Conservation (phyloP, 2,797 vertebrate genomes). For the Enteromius anoplus region DNA sequence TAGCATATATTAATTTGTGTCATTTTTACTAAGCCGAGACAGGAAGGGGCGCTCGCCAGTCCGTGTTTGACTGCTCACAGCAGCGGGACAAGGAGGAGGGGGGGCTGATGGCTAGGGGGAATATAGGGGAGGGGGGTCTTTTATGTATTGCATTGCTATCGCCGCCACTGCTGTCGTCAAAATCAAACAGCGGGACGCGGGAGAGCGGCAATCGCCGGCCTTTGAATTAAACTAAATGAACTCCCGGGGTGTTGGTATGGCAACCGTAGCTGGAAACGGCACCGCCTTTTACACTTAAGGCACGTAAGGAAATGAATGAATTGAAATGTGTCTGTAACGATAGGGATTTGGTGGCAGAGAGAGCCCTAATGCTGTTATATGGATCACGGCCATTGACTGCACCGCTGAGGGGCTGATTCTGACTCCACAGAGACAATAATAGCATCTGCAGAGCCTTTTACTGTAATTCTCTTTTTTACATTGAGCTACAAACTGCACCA, state of each 20-base stretch:
- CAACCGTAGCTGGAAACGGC: slow-evolving; percentile 81
- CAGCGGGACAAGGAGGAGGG: slow-evolving; percentile 61
- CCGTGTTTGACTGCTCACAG: slow-evolving; percentile 88
- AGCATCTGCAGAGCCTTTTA: slow-evolving; percentile 61
- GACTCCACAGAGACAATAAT: slow-evolving; percentile 54
- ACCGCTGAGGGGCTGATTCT: slow-evolving; percentile 28
- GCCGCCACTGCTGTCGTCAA: slow-evolving; percentile 69
- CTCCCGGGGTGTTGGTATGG: slow-evolving; percentile 94
- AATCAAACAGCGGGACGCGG: slow-evolving; percentile 76
- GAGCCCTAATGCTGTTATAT: slow-evolving; percentile 46
- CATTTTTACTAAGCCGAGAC: slow-evolving; percentile 98
- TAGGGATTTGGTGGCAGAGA: slow-evolving; percentile 37
- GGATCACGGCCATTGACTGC: slow-evolving; percentile 42
- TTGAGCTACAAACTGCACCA: slow-evolving; percentile 75
- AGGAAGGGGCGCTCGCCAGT: slow-evolving; percentile 88
- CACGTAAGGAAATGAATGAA: slow-evolving; percentile 49
- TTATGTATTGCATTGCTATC: slow-evolving; percentile 68
- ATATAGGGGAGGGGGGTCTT: slow-evolving; percentile 61
- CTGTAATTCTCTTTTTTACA: slow-evolving; percentile 66
- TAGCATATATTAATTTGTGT: slow-evolving; percentile 99
- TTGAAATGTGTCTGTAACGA: slow-evolving; percentile 52
- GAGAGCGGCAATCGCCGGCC: slow-evolving; percentile 87
- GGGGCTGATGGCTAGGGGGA: slow-evolving; percentile 24
- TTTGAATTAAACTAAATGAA: slow-evolving; percentile 96
- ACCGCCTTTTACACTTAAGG: slow-evolving; percentile 60